A percentile compares a stretch with the other conserved stretches of the same genome.
Evolutionary conservation across 1,140 invertebrate species (phyloP).

Genomic region (Cyrtorhinus lividipennis): DNA sequence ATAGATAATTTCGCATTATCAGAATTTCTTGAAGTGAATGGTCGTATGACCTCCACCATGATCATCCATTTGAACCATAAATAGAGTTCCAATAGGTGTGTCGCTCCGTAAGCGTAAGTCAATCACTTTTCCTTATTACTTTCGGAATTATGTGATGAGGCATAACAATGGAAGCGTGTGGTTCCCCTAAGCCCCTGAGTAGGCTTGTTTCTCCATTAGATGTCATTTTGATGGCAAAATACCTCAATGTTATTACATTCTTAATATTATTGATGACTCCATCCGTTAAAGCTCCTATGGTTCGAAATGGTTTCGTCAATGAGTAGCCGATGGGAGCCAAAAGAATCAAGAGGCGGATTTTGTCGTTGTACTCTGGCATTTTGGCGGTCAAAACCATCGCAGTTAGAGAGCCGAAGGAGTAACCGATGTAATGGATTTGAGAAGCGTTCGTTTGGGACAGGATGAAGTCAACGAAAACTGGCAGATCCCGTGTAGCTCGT

Average conservation of each 20-base stretch:
- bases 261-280: not conserved
- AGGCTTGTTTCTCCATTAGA: not conserved
- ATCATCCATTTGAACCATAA: not conserved
- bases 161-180: not conserved
- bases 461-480: conserved; percentile 44
- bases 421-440: conserved; percentile 46
- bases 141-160: not conserved
- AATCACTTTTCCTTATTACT: not conserved
- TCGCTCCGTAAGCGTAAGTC: not conserved
- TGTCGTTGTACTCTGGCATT: conserved; percentile 45
- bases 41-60: not conserved
- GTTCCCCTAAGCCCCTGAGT: not conserved
- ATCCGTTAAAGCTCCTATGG: not conserved
- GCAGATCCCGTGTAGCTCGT: conserved; percentile 44
- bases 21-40: no score
- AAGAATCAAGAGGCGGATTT: conserved; percentile 43
- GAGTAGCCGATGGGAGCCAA: conserved; percentile 58
- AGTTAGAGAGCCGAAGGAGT: conserved; percentile 50
- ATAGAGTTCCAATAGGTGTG: no score
- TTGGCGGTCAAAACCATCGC: conserved; percentile 44
- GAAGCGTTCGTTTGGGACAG: conserved; percentile 34
- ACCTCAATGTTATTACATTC: not conserved
- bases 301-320: not conserved
- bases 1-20: no score
- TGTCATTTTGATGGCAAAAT: not conserved